These are phyloP conservation scores for Lottia scabra DNA, from an alignment of 2,888 invertebrate genomes.

Conservation along the genomic window DNA sequence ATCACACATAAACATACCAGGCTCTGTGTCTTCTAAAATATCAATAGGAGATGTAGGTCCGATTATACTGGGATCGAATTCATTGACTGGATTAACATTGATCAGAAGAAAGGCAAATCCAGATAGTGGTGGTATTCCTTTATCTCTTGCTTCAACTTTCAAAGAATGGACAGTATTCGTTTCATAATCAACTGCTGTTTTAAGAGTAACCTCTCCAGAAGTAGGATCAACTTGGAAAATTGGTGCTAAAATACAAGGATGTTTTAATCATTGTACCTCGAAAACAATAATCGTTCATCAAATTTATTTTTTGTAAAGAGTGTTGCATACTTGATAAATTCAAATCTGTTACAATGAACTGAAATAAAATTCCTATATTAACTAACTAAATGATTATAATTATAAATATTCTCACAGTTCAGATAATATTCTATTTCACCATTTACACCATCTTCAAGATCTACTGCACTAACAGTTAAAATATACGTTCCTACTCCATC, in stretches of 20 bases:
- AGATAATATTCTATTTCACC: conserved; percentile 15
- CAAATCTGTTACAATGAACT: no score
- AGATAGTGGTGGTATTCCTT: conserved; percentile 31
- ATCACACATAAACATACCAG: conserved; percentile 25
- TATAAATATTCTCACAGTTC: background rate
- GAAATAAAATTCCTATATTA: no score
- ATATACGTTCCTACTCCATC: background rate
- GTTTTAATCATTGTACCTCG: no score
- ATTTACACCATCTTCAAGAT: conserved; percentile 13
- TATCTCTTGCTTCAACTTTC: conserved; percentile 40
- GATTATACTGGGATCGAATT: conserved; percentile 37
- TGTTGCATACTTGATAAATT: no score
- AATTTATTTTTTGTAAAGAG: no score
- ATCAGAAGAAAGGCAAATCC: conserved; percentile 35
- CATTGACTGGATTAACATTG: conserved; percentile 40
- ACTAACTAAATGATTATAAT: no score
- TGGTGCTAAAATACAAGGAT: background rate
- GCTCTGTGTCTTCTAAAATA: conserved; percentile 31
- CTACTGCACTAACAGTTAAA: background rate
- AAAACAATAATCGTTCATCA: no score
- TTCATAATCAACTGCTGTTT: conserved; percentile 37
- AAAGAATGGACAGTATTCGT: conserved; percentile 28
- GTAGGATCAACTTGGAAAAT: conserved; percentile 18
- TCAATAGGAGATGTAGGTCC: conserved; percentile 18
- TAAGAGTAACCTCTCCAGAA: conserved; percentile 27